Conservation (phyloP, 1,140 invertebrate species). For the Lepidurus couesii region DNA sequence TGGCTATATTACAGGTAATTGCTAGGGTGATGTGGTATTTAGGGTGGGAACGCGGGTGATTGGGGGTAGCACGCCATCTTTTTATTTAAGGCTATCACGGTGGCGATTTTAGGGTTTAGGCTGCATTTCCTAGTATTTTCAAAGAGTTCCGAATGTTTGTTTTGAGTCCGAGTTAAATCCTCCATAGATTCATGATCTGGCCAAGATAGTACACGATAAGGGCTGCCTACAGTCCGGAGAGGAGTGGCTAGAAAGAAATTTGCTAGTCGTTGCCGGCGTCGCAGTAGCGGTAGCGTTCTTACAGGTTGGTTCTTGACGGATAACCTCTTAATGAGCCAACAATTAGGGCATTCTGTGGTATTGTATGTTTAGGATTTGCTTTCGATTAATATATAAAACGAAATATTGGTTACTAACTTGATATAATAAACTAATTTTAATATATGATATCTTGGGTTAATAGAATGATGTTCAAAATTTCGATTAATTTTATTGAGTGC, state of each 20-base stretch:
- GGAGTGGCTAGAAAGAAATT: slow-evolving; percentile 89
- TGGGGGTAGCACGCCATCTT: neutral
- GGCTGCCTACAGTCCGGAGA: slow-evolving; percentile 88
- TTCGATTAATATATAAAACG: neutral
- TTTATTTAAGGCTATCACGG: neutral
- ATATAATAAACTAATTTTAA: too few species aligned
- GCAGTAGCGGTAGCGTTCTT: slow-evolving; percentile 78
- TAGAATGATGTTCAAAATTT: too few species aligned
- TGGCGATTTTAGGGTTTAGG: neutral
- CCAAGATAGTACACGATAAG: slow-evolving; percentile 79
- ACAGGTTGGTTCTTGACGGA: slow-evolving; percentile 63
- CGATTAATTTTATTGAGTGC: too few species aligned
- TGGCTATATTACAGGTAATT: slow-evolving; percentile 75
- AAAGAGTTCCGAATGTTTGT: neutral
- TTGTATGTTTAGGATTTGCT: neutral
- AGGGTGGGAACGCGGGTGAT: neutral
- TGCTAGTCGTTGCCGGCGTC: slow-evolving; percentile 80
- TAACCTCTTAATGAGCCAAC: neutral
- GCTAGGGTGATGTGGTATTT: neutral
- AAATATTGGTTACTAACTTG: too few species aligned
- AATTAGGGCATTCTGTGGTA: neutral
- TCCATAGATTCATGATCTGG: slow-evolving; percentile 42
- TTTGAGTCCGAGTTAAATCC: neutral
- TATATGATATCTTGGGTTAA: too few species aligned
- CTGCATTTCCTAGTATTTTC: neutral